Conservation (phyloP, 2,113 vertebrate genomes). For the Ceyx melanurus region DNA sequence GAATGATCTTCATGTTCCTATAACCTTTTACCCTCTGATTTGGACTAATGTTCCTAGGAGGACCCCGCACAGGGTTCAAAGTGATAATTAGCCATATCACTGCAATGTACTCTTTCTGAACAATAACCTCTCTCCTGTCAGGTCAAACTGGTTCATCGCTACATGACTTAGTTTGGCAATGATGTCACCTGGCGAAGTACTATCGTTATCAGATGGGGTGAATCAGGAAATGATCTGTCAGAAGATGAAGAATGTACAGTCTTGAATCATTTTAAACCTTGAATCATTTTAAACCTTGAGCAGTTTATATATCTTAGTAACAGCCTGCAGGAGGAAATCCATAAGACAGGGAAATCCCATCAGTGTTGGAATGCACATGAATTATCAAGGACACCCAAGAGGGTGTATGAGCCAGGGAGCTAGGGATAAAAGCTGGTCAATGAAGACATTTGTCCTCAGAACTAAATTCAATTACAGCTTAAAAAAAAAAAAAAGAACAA, state of each 20-base stretch:
- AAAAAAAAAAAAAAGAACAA: neutral
- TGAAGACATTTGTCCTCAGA: neutral
- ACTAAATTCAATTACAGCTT: neutral
- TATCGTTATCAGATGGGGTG: neutral
- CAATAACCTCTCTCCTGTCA: neutral
- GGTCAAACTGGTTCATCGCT: neutral
- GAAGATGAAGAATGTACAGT: neutral
- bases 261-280: neutral
- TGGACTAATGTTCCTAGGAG: neutral
- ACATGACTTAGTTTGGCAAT: neutral
- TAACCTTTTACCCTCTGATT: neutral
- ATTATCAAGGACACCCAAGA: neutral
- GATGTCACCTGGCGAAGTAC: neutral
- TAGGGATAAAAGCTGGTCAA: neutral
- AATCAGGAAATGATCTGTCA: neutral
- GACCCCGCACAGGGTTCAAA: neutral
- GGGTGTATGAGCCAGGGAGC: neutral
- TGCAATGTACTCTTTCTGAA: neutral
- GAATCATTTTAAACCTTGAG: neutral
- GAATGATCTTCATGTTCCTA: neutral
- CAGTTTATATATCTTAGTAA: neutral
- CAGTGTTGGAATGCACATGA: neutral
- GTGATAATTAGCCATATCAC: neutral
- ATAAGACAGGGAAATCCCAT: neutral
- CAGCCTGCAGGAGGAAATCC: slow-evolving; percentile 10